A percentile compares a stretch with the other conserved stretches of the same genome.
phyloP scores from a whole-genome alignment of 2,113 vertebrate species.

The Phaethon lepturus region DNA sequence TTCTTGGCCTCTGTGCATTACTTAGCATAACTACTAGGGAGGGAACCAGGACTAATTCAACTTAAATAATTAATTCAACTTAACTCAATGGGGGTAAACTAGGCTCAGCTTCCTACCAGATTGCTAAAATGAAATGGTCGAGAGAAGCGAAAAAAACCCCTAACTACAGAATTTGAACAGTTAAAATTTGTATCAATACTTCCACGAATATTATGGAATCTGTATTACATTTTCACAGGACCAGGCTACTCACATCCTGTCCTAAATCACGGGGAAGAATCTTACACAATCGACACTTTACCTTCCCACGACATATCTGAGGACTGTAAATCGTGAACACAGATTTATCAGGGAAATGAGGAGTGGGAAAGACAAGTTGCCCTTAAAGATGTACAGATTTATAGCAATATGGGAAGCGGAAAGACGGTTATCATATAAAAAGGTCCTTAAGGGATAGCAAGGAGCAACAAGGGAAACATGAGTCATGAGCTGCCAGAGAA shows the following conservation, averaged over 20 bases:
- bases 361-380: constrained; percentile 23
- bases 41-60: not conserved
- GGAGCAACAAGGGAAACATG: constrained; percentile 31
- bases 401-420: constrained; percentile 28
- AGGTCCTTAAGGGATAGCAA: constrained; percentile 1
- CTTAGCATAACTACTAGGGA: not conserved
- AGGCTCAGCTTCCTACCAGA: not conserved
- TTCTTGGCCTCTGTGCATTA: not conserved
- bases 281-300: not conserved
- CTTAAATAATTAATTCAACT: not conserved
- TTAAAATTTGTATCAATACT: not conserved
- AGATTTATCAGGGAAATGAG: constrained; percentile 29
- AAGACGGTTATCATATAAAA: constrained; percentile 26
- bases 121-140: not conserved
- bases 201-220: not conserved
- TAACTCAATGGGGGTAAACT: not conserved
- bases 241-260: constrained; percentile 33
- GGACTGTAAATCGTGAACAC: not conserved
- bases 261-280: constrained; percentile 12
- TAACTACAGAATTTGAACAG: not conserved
- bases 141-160: not conserved
- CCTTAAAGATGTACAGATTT: constrained; percentile 56
- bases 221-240: not conserved
- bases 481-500: constrained; percentile 61
- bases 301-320: constrained; percentile 3